These are phyloP conservation scores for Drosophila bifasciata DNA, from an alignment of 1,140 invertebrate genomes.

Conservation along the genomic window DNA sequence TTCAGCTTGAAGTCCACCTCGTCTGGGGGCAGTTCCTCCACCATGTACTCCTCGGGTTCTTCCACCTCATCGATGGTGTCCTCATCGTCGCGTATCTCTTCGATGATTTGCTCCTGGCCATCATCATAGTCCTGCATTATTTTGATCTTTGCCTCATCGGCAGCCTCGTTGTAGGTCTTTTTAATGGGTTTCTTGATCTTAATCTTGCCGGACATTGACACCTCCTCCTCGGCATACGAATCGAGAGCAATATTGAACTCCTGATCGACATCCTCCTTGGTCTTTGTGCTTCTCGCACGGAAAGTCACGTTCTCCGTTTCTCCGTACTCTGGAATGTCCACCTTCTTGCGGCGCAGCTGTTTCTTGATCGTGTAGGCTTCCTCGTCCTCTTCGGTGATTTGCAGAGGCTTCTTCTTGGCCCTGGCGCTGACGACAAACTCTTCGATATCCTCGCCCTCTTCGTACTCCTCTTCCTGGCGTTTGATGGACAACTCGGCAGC, in stretches of 20 bases:
- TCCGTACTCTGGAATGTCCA: conserved; percentile 88
- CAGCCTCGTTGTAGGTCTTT: conserved; percentile 90
- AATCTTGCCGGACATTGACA: conserved; percentile 92
- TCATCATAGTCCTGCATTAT: conserved; percentile 89
- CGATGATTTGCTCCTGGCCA: conserved; percentile 87
- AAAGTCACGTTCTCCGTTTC: conserved; percentile 91
- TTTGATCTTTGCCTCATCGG: conserved; percentile 89
- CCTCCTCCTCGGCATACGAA: conserved; percentile 93
- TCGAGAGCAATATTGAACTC: conserved; percentile 93
- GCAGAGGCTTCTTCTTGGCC: conserved; percentile 73
- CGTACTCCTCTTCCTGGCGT: conserved; percentile 81
- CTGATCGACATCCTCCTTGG: conserved; percentile 93
- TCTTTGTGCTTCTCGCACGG: conserved; percentile 88
- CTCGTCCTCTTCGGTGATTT: conserved; percentile 88
- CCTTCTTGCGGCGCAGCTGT: conserved; percentile 87
- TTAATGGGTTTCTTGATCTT: conserved; percentile 89
- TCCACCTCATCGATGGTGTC: conserved; percentile 88
- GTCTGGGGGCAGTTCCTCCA: conserved; percentile 84
- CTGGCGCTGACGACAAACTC: conserved; percentile 80
- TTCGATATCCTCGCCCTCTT: conserved; percentile 84
- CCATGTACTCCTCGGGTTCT: conserved; percentile 85
- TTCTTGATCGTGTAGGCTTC: conserved; percentile 91
- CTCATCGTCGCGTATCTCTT: conserved; percentile 89
- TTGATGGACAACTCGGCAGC: conserved; percentile 81
- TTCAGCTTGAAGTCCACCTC: conserved; percentile 86